Conservation (phyloP, 2,888 invertebrate genomes). For the Cheilosia soror region DNA sequence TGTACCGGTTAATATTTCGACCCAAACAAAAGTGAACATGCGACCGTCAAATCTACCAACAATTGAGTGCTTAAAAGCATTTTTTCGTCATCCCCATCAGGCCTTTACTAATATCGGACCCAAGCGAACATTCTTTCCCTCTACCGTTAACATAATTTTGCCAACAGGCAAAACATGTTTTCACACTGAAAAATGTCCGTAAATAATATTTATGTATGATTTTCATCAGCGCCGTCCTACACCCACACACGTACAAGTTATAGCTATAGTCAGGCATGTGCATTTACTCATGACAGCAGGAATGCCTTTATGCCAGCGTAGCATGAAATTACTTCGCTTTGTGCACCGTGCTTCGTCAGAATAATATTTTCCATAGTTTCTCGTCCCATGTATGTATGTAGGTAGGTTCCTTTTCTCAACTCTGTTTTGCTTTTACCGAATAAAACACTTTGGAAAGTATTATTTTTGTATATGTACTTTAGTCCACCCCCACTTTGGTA, state of each 20-base stretch:
- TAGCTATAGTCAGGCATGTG: neutral
- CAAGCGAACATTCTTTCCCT: neutral
- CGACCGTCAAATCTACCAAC: too few species aligned
- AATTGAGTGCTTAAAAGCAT: too few species aligned
- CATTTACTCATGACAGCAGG: conserved; percentile 5
- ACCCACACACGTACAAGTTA: neutral
- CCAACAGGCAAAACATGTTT: conserved; percentile 24
- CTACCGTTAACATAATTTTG: neutral
- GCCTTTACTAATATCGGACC: too few species aligned
- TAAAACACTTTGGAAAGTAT: too few species aligned
- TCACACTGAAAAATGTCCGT: conserved; percentile 37
- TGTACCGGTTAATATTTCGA: too few species aligned
- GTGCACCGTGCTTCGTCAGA: conserved; percentile 30
- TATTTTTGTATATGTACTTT: too few species aligned
- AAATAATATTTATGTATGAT: conserved; percentile 46
- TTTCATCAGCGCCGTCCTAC: conserved; percentile 3
- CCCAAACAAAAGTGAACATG: too few species aligned
- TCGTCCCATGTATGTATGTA: too few species aligned
- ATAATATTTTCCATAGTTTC: conserved; percentile 52
- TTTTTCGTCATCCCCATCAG: too few species aligned
- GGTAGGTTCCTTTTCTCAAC: neutral
- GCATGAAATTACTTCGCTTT: conserved; percentile 47
- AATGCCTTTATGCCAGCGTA: conserved; percentile 53
- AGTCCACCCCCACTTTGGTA: neutral
- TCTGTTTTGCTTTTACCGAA: too few species aligned